Evolutionary conservation across 1,140 invertebrate genomes (phyloP).

Genomic region (Drosophila pruinosa): DNA sequence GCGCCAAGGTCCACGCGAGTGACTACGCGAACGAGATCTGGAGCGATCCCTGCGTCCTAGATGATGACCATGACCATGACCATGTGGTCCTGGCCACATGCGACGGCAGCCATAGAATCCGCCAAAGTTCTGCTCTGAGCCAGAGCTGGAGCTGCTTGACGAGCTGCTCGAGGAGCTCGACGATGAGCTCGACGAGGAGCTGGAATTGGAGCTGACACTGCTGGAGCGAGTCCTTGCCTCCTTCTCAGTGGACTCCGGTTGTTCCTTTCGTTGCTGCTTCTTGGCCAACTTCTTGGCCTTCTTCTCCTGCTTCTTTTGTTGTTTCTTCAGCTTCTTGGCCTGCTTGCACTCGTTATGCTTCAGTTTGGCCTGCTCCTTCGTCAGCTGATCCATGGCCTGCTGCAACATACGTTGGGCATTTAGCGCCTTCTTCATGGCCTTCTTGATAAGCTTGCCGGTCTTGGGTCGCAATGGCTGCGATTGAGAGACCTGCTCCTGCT

Average conservation of each 20-base stretch:
- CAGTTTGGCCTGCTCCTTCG: slow-evolving; percentile 26
- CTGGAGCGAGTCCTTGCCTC: slow-evolving; percentile 26
- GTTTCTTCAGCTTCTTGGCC: slow-evolving; percentile 26
- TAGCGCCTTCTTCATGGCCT: slow-evolving; percentile 59
- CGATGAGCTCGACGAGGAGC: slow-evolving; percentile 30
- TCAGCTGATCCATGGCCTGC: slow-evolving; percentile 42
- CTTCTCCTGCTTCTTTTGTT: slow-evolving; percentile 41
- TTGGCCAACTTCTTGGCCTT: slow-evolving; percentile 47
- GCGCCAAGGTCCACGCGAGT: slow-evolving; percentile 25
- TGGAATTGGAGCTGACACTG: slow-evolving; percentile 41
- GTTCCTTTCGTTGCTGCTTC: background rate
- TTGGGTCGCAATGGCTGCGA: background rate
- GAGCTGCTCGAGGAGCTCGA: slow-evolving; percentile 27
- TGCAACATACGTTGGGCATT: slow-evolving; percentile 62
- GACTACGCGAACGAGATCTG: slow-evolving; percentile 29
- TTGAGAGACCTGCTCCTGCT: slow-evolving; percentile 7
- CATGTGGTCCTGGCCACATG: slow-evolving; percentile 20
- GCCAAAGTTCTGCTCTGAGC: slow-evolving; percentile 5
- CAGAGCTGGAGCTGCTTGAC: slow-evolving; percentile 23
- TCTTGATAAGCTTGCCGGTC: slow-evolving; percentile 20
- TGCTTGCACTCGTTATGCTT: slow-evolving; percentile 1
- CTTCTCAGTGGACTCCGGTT: background rate
- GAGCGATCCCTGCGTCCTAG: slow-evolving; percentile 19
- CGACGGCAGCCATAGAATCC: slow-evolving; percentile 24
- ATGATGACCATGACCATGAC: slow-evolving; percentile 7